Evolutionary conservation across 2,888 invertebrate genomes (phyloP), one percentile per base, ranked within the genome.

Genomic region (Drosophila borborema): DNA sequence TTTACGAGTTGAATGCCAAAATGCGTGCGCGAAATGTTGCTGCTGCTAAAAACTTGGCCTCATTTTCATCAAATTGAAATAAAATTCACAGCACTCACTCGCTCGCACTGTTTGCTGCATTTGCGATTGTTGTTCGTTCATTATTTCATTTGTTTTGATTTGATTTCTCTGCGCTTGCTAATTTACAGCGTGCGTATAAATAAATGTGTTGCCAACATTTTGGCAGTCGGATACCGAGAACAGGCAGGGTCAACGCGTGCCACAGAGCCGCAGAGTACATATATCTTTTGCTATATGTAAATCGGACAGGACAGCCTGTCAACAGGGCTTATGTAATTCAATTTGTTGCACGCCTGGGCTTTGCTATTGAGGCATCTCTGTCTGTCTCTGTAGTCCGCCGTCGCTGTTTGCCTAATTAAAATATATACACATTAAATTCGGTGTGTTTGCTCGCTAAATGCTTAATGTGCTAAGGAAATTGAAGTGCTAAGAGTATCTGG

Each of bases 181-280:
- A 85, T 85, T 89, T 89, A 84, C 87, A 87, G 85, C 87, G 74
- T 89, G 89, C 88, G 82, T 81, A 75, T 77, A 82, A 87, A 89
- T 87, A 84, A 81, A 83, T 75, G 20, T 70, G 54, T 28, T 89
- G 89, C 86, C 83, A 88, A 84, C 59, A 76, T 73, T 72, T 80
- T 65, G 65, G 74, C 69, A 72, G 41, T 67, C n/a, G 63, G 16
- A n/a, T 14, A 34, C 64, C 36, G 51, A 54, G 14, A 34, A 9
- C 58, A 9, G 87, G 62, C 89, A 89, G 87, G 87, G 80, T 81
- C 82, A 89, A 82, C 84, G 89, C 89, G 89, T 89, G 84, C 78
- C 79, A 53, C n/a, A 41, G 31, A n/a, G 56, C 38, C 46, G 36
- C 55, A 20, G 36, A 49, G 34, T 18, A 23, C 1, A 23, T 20